Evolutionary conservation across 2,113 vertebrate species (phyloP).

Genomic region (Sylvilagus bachmani): DNA sequence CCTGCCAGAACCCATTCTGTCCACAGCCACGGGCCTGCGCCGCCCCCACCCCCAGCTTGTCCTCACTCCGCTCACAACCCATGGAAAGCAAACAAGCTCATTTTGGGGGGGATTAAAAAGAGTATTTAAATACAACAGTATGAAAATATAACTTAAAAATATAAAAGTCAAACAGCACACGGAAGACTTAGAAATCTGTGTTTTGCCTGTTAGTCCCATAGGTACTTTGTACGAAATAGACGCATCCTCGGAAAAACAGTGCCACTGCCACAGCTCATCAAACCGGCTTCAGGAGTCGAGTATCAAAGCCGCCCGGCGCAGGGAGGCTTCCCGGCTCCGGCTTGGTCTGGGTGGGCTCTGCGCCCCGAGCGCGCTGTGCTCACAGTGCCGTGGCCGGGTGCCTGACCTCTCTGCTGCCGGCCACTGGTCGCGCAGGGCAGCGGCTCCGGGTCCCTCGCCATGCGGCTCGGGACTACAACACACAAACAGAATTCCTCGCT

Average conservation of each 20-base stretch:
- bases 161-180: slow-evolving; percentile 90
- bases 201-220: slow-evolving; percentile 87
- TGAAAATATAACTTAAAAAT: slow-evolving; percentile 94
- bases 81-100: slow-evolving; percentile 78
- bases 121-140: slow-evolving; percentile 91
- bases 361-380: not conserved
- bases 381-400: not conserved
- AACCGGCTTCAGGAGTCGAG: slow-evolving; percentile 86
- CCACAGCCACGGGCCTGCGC: not conserved
- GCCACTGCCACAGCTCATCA: slow-evolving; percentile 88
- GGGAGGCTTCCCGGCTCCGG: slow-evolving; percentile 85
- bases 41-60: slow-evolving; percentile 43
- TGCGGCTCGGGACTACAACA: slow-evolving; percentile 47
- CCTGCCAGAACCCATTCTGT: slow-evolving; percentile 49
- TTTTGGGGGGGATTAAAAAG: slow-evolving; percentile 85
- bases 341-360: slow-evolving; percentile 74
- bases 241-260: slow-evolving; percentile 89
- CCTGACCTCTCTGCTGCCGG: not conserved
- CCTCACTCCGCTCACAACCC: slow-evolving; percentile 53
- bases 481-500: slow-evolving; percentile 79
- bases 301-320: slow-evolving; percentile 88
- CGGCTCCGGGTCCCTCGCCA: slow-evolving; percentile 19
- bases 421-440: slow-evolving; percentile 22
- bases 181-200: slow-evolving; percentile 89
- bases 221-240: slow-evolving; percentile 88